These are phyloP conservation scores for Synergus gifuensis DNA, from an alignment of 2,888 invertebrate species.

Conservation along the genomic window DNA sequence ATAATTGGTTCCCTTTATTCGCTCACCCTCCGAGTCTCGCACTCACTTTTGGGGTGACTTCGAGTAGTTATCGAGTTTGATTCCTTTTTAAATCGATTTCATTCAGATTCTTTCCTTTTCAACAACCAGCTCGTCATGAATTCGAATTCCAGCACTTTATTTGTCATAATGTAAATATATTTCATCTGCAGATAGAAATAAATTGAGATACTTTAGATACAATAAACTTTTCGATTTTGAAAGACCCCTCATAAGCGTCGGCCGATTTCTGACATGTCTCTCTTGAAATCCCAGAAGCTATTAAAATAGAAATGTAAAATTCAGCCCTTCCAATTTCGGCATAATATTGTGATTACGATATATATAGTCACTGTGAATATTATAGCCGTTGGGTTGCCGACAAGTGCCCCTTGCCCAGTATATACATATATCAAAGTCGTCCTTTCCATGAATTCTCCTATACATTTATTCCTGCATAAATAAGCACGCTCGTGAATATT, in stretches of 20 bases:
- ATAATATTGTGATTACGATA: conserved; percentile 77
- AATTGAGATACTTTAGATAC: not conserved
- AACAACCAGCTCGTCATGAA: not conserved
- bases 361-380: conserved; percentile 54
- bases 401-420: conserved; percentile 65
- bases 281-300: conserved; percentile 73
- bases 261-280: conserved; percentile 63
- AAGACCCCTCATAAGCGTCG: conserved; percentile 44
- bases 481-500: conserved; percentile 66
- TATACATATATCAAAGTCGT: conserved; percentile 66
- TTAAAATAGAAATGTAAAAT: conserved; percentile 75
- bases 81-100: conserved; percentile 7
- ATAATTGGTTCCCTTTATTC: conserved; percentile 56
- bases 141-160: not conserved
- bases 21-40: not conserved
- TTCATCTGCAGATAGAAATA: not conserved
- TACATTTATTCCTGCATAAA: conserved; percentile 75
- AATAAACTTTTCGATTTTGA: conserved; percentile 50
- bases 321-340: conserved; percentile 73
- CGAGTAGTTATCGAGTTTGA: conserved; percentile 28
- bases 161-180: not conserved
- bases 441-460: conserved; percentile 62
- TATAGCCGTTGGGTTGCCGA: conserved; percentile 47
- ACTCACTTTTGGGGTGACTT: conserved; percentile 30
- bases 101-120: conserved; percentile 16